Percentiles rank a stretch among this genome's conserved stretches.
These are phyloP conservation scores for Drosophila rubida DNA, from an alignment of 2,888 invertebrate species.

Conservation along the genomic window DNA sequence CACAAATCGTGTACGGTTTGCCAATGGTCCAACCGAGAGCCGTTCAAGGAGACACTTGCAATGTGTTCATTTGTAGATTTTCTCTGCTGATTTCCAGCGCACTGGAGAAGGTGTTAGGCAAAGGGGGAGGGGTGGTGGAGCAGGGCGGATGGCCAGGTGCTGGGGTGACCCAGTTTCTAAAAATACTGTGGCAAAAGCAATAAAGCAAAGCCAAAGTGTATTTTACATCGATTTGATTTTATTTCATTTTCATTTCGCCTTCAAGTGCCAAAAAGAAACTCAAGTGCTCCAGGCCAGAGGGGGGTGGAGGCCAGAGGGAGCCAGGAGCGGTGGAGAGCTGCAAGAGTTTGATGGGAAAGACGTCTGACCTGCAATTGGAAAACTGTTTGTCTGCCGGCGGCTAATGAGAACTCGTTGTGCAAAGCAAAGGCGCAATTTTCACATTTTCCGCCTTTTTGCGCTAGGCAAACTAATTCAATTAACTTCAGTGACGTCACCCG, in stretches of 20 bases:
- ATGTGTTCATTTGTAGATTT: slow-evolving; percentile 68
- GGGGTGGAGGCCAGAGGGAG: slow-evolving; percentile 14
- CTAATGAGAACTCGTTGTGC: slow-evolving; percentile 33
- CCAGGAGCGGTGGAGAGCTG: too few relatives aligned
- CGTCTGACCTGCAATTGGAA: slow-evolving; percentile 22
- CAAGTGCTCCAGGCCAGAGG: slow-evolving; percentile 1
- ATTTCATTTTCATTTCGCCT: slow-evolving; percentile 56
- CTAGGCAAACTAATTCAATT: slow-evolving; percentile 46
- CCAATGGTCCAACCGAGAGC: slow-evolving; percentile 47
- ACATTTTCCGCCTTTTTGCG: slow-evolving; percentile 15
- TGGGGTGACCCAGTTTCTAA: slow-evolving; percentile 74
- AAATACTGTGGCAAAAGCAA: slow-evolving; percentile 62
- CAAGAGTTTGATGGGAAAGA: too few relatives aligned
- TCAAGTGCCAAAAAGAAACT: slow-evolving; percentile 32
- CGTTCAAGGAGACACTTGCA: slow-evolving; percentile 64
- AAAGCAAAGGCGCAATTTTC: slow-evolving; percentile 6
- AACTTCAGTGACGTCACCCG: slow-evolving; percentile 36
- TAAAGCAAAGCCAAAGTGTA: slow-evolving; percentile 65
- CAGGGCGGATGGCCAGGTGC: slow-evolving; percentile 45
- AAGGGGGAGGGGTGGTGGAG: background rate
- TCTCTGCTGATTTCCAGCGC: slow-evolving; percentile 45
- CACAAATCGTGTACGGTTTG: slow-evolving; percentile 56
- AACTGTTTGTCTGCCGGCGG: slow-evolving; percentile 26
- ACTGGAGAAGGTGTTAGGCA: background rate
- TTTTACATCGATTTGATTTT: slow-evolving; percentile 77